Percentiles rank a stretch among this genome's conserved stretches.
Conservation (phyloP, 2,888 invertebrate species). For the Stictocephala bisonia region DNA sequence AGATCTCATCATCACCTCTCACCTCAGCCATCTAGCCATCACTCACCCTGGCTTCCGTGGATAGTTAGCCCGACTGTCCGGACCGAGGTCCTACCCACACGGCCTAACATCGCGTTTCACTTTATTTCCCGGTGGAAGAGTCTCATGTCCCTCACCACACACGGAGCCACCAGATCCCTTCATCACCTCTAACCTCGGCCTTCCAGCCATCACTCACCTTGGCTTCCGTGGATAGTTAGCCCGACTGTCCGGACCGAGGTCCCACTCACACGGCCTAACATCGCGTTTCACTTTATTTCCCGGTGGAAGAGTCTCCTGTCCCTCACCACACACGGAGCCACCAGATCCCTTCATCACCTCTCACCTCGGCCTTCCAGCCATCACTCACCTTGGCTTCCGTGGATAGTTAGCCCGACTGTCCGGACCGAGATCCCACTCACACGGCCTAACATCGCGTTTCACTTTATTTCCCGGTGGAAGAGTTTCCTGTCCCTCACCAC, state of each 20-base stretch:
- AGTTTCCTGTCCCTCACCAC: too few relatives aligned
- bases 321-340: conserved; percentile 26
- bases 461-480: too few relatives aligned
- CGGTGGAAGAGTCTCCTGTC: conserved; percentile 13
- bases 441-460: too few relatives aligned
- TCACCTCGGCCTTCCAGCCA: background rate
- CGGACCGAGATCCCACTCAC: too few relatives aligned
- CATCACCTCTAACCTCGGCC: background rate
- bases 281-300: conserved; percentile 39
- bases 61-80: too few relatives aligned
- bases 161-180: conserved; percentile 23
- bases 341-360: conserved; percentile 26
- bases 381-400: too few relatives aligned
- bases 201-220: too few relatives aligned
- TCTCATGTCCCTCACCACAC: conserved; percentile 17
- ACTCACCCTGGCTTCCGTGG: too few relatives aligned
- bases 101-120: conserved; percentile 31
- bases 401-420: too few relatives aligned
- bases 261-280: conserved; percentile 35
- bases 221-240: too few relatives aligned
- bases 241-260: too few relatives aligned
- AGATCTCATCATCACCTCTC: conserved; percentile 30
- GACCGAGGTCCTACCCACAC: conserved; percentile 42
- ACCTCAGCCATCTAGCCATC: background rate
- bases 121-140: conserved; percentile 34